Conservation (phyloP, 2,797 vertebrate species). For the Amblyopsis hoosieri region DNA sequence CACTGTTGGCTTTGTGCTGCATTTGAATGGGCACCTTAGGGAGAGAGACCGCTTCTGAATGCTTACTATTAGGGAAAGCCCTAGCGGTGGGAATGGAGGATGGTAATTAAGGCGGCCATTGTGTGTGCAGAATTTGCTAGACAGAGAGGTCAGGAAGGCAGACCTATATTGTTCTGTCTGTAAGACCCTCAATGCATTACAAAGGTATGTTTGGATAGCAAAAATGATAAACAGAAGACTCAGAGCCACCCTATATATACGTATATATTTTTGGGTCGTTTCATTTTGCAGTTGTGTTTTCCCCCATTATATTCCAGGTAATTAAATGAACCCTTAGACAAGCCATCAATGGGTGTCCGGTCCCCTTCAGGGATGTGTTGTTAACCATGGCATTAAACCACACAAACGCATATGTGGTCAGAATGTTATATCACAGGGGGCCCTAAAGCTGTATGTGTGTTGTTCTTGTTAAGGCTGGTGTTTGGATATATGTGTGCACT, state of each 20-base stretch:
- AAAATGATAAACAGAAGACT: conserved; percentile 43
- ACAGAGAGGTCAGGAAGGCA: conserved; percentile 80
- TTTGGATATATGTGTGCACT: too few relatives aligned
- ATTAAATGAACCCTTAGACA: conserved; percentile 27
- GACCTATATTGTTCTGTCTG: conserved; percentile 72
- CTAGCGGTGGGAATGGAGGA: conserved; percentile 76
- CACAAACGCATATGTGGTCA: conserved; percentile 30
- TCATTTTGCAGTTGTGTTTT: conserved; percentile 22
- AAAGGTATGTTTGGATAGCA: conserved; percentile 54
- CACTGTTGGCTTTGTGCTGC: conserved; percentile 79
- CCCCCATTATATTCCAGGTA: conserved; percentile 22
- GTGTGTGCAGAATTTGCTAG: conserved; percentile 75
- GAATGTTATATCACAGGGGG: conserved; percentile 23
- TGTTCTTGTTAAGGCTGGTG: neutral
- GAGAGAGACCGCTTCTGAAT: conserved; percentile 76
- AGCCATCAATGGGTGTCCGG: conserved; percentile 7
- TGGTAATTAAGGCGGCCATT: conserved; percentile 83
- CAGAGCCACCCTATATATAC: conserved; percentile 28
- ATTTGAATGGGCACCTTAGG: conserved; percentile 77
- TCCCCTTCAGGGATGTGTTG: conserved; percentile 27
- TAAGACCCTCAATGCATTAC: conserved; percentile 73
- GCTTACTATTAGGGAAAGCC: conserved; percentile 75
- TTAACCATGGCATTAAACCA: conserved; percentile 16
- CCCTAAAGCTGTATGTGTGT: conserved; percentile 7
- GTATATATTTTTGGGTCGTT: conserved; percentile 15